Evolutionary conservation across 2,113 vertebrate species (phyloP).

Genomic region (Cichladusa arquata): DNA sequence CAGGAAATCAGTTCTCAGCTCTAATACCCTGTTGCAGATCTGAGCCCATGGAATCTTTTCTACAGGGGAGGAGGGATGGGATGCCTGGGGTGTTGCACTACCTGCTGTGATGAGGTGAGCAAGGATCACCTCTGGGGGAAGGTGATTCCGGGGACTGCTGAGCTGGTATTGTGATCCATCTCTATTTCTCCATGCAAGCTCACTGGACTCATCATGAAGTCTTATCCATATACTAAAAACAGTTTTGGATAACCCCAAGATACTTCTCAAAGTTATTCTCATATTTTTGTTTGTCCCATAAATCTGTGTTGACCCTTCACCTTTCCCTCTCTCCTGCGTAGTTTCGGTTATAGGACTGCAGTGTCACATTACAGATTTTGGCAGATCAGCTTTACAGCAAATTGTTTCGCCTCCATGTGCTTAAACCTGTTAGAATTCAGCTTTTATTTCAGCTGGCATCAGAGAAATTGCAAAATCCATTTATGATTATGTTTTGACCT

Average conservation of each 20-base stretch:
- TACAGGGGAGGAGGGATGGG: background rate
- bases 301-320: background rate
- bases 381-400: background rate
- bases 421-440: background rate
- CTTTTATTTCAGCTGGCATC: background rate
- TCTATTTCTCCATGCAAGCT: fast-evolving
- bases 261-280: background rate
- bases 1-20: background rate
- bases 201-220: no score
- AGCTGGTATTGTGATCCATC: background rate
- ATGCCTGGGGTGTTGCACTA: background rate
- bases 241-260: background rate
- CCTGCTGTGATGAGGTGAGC: background rate
- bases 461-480: background rate
- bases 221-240: background rate
- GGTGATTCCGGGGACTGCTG: background rate
- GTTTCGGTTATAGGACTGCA: background rate
- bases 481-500: background rate
- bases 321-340: background rate
- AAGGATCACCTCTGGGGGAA: background rate
- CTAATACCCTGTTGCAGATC: background rate
- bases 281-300: background rate
- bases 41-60: background rate
- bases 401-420: background rate
- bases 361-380: background rate